Conservation (phyloP, 2,888 invertebrate genomes). For the Syrphus vitripennis region DNA sequence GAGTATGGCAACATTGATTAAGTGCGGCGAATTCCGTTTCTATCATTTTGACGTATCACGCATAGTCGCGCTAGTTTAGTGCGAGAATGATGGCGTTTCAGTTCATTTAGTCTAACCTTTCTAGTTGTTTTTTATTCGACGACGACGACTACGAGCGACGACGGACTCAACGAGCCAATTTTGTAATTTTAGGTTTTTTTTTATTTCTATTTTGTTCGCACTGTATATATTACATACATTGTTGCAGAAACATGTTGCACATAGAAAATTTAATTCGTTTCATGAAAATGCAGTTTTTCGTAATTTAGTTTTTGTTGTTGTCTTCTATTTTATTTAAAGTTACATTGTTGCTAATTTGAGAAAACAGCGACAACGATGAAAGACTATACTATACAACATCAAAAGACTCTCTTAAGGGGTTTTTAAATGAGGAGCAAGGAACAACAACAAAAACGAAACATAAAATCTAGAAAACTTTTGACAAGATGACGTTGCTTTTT, state of each 20-base stretch:
- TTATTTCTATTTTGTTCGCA: neutral
- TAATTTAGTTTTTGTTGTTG: neutral
- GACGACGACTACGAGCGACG: too few species aligned
- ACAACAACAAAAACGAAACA: neutral
- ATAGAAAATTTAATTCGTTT: neutral
- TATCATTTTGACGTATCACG: constrained; percentile 33
- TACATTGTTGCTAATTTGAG: neutral
- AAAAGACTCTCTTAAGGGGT: neutral
- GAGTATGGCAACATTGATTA: constrained; percentile 22
- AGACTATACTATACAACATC: too few species aligned
- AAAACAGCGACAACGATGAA: neutral
- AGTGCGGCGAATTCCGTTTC: constrained; percentile 32
- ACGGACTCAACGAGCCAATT: neutral
- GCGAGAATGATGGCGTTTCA: constrained; percentile 26
- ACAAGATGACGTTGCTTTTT: constrained; percentile 21
- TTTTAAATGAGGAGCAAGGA: neutral
- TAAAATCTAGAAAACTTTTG: neutral
- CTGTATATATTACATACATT: neutral
- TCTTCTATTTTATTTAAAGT: neutral
- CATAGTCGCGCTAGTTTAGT: constrained; percentile 14
- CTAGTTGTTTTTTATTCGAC: neutral
- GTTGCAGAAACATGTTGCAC: constrained; percentile 54
- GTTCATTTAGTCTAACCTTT: constrained; percentile 21
- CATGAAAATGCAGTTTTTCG: neutral
- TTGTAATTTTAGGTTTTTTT: neutral